Base-by-base conservation (phyloP, 2,888 invertebrate species). In the Perizoma affinitatum region DNA sequence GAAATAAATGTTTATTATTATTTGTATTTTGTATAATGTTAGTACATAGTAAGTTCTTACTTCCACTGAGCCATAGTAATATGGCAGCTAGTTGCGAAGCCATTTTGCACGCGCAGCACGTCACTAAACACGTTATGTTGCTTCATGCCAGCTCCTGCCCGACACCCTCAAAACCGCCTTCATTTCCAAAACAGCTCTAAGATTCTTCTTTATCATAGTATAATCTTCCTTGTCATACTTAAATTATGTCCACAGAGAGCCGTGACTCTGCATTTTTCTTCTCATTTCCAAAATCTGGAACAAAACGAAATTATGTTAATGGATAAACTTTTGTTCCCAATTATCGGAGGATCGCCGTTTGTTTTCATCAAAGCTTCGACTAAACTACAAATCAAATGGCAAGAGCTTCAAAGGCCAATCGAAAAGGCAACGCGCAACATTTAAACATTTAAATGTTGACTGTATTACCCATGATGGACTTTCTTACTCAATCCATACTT, bases 1-100 rank as follows among this genome's bases (percentile, higher is more conserved):
- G n/a, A n/a, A n/a, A n/a, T n/a, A n/a, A n/a, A n/a, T n/a, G n/a
- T n/a, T n/a, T n/a, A n/a, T n/a, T n/a, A 5, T 44, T 6, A 54
- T 47, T 7, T 33, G 33, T 85, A 45, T 6, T 42, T n/a, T 42
- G 5, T 22, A 44, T 5, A 44, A 22, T 5, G 11, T 44, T 22
- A 22, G 22, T 22, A 22, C 22, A 22, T 22, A 22, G 44, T 42
- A 42, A 43, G 38, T 38, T 36, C 91, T 90, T 76, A 91, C 91
- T 89, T 82, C 90, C 89, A 73, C 84, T 84, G 58, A 91, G 84
- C 90, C 91, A 91, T 75, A 90, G 65, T 73, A 91, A 74, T 63
- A 90, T 78, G 68, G 88, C 86, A 61, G 85, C 86, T 48, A 90
- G 79, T 73, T 78, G 86, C 55, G 86, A 83, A 75, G 86, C 87